A percentile compares a stretch with the other conserved stretches of the same genome.
These are phyloP conservation scores for Calephelis nemesis DNA, from an alignment of 1,140 invertebrate genomes.

Conservation along the genomic window DNA sequence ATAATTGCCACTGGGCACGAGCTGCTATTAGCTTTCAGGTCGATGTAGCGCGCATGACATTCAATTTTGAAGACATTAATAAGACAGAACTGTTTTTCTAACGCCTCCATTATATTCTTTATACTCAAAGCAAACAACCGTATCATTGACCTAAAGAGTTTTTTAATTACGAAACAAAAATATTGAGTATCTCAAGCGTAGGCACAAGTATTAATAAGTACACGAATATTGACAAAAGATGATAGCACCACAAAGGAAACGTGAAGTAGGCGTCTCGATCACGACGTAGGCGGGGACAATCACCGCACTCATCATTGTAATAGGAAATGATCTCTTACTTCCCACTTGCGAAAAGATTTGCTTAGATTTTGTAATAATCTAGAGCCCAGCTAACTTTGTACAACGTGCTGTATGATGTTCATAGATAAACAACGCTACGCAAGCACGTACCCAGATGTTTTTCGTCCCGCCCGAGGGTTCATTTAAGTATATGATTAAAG, in stretches of 20 bases:
- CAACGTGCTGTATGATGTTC: background rate
- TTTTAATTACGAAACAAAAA: constrained; percentile 8
- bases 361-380: background rate
- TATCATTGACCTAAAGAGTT: background rate
- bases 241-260: background rate
- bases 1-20: too few relatives aligned
- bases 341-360: constrained; percentile 26
- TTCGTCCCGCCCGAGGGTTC: too few relatives aligned
- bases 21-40: too few relatives aligned
- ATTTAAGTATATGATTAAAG: too few relatives aligned
- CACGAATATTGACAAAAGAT: constrained; percentile 2
- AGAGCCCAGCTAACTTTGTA: background rate
- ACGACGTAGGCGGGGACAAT: constrained; percentile 26
- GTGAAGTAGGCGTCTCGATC: constrained; percentile 16
- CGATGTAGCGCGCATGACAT: too few relatives aligned
- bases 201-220: constrained; percentile 1
- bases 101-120: too few relatives aligned
- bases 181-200: background rate
- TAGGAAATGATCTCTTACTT: constrained; percentile 29
- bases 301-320: constrained; percentile 27
- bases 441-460: too few relatives aligned
- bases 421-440: too few relatives aligned
- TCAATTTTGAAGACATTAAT: too few relatives aligned
- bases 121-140: background rate
- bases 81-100: too few relatives aligned